Conservation (phyloP, 2,113 vertebrate species). For the Dissostichus mawsoni region DNA sequence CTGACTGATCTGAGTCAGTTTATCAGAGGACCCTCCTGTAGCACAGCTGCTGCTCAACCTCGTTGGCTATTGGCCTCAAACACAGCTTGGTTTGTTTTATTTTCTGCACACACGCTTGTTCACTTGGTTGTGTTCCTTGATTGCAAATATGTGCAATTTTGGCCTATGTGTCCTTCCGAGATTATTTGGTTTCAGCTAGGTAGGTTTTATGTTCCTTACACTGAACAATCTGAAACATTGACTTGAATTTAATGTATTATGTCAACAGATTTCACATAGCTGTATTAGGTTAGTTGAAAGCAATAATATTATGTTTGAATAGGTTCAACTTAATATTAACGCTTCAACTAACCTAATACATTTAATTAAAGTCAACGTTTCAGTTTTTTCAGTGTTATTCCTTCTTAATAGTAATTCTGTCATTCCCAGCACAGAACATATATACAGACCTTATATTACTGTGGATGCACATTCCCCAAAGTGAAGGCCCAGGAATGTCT, state of each 20-base stretch:
- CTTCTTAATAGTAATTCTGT: background rate
- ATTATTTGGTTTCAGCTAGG: background rate
- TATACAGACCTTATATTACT: background rate
- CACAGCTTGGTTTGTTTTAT: background rate
- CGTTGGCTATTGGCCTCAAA: constrained; percentile 4
- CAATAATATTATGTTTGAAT: too few species aligned
- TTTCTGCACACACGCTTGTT: background rate
- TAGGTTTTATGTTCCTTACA: background rate
- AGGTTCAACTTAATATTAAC: too few species aligned
- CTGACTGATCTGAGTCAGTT: constrained; percentile 37
- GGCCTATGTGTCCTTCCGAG: background rate
- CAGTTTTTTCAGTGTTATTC: background rate
- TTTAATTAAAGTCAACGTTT: too few species aligned
- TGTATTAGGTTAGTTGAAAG: too few species aligned
- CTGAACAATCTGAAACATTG: too few species aligned
- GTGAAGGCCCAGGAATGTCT: constrained; percentile 31
- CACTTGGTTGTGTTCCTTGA: background rate
- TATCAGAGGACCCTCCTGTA: constrained; percentile 32
- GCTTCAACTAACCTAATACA: too few species aligned
- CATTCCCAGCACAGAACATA: background rate
- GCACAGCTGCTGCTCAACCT: constrained; percentile 16
- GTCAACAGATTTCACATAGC: too few species aligned
- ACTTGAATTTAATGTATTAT: too few species aligned
- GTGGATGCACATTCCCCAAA: constrained; percentile 15
- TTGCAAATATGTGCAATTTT: background rate